Conservation (phyloP, 2,888 invertebrate genomes). For the Plagiodera versicolora region DNA sequence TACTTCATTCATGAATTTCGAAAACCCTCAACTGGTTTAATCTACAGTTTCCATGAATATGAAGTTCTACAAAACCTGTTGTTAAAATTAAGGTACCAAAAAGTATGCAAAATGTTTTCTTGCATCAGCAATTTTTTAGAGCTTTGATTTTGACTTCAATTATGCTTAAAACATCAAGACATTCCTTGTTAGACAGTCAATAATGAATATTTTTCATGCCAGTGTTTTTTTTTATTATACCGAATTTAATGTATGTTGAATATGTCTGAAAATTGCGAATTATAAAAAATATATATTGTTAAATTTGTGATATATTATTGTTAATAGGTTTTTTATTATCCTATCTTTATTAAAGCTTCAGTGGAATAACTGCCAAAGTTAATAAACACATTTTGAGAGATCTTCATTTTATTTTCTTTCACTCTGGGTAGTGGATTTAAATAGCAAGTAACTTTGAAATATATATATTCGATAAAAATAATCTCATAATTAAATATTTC, state of each 20-base stretch:
- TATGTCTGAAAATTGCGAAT: constrained; percentile 3
- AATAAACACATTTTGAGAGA: constrained; percentile 11
- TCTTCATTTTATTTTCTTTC: not conserved
- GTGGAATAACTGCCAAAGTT: constrained; percentile 21
- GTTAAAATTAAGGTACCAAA: not conserved
- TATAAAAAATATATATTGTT: constrained; percentile 14
- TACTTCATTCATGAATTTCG: no score
- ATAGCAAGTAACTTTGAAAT: no score
- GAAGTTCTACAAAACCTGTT: not conserved
- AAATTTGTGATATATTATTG: constrained; percentile 16
- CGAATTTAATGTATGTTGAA: not conserved
- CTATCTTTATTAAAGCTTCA: constrained; percentile 12
- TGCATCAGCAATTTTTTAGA: not conserved
- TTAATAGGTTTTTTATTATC: constrained; percentile 15
- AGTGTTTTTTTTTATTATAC: not conserved
- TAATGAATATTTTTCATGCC: not conserved
- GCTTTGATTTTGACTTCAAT: not conserved
- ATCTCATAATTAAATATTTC: no score
- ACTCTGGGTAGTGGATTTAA: no score
- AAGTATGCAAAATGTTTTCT: not conserved
- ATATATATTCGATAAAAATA: no score
- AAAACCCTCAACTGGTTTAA: not conserved
- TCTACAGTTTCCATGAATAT: not conserved
- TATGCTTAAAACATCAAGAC: not conserved
- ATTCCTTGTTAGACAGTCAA: not conserved